Base-by-base conservation (phyloP, 2,113 vertebrate species). In the Ceratotherium simum region DNA sequence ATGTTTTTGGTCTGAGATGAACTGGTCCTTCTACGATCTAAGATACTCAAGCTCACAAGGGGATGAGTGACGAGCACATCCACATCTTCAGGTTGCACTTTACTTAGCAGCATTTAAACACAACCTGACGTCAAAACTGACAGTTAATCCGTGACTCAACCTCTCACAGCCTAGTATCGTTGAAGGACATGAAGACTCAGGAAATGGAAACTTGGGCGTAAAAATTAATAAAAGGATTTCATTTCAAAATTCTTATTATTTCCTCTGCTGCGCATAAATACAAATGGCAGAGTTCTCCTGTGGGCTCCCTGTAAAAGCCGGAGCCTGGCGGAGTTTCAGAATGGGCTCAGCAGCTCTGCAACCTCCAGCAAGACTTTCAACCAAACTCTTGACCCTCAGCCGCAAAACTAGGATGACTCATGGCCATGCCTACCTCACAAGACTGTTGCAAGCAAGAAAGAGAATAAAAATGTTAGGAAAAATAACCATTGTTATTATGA, bases 211-310 rank as follows among this genome's bases (percentile, higher is more conserved):
- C 20, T 23, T 7, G 54, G n/a, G 31, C 58, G 2, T 76, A 56
- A 86, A 94, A 85, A 58, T 91, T 64, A 70, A 82, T 85, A 60
- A 36, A 62, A 83, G 58, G 31, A 69, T 92, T 94, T 90, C 27
- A 84, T 70, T 95, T 95, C 56, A 72, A 58, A 82, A 51, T 85
- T 75, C 46, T 42, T 73, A 48, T 46, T 87, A 2, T 91, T 65
- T 93, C 69, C 29, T 64, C 72, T 42, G 58, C 76, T 39, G 3
- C 5, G 39, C 29, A 20, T 5, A 78, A 33, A 46, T 20, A 86
- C 11, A 69, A 91, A 83, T 73, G 33, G 2, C n/a, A 81, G 33
- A 39, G 17, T 86, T 42, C 80, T 85, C 54, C 8, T 0, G 0
- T 46, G 46, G 25, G 17, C 13, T 92, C 7, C 69, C n/a, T 92